phyloP scores from a whole-genome alignment of 1,140 invertebrate species.

The Mycetomoellerius zeteki region DNA sequence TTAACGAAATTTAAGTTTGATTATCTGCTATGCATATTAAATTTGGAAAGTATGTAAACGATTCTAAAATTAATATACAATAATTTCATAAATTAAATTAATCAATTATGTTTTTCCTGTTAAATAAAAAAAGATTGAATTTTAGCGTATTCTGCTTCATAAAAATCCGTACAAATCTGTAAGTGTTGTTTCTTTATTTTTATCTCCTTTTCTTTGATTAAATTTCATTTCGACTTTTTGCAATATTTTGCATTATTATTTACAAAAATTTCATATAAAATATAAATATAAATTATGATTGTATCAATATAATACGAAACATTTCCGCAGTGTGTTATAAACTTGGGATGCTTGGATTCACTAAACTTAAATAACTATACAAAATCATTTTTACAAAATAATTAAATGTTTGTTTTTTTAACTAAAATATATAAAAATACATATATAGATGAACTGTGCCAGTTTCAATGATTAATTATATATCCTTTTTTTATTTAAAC shows the following conservation, averaged over 20 bases:
- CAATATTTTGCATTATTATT: neutral
- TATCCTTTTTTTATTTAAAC: neutral
- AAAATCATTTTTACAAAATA: neutral
- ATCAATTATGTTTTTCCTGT: neutral
- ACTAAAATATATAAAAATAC: neutral
- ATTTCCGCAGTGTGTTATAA: neutral
- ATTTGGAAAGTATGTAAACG: slow-evolving; percentile 4
- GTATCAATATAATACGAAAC: too few species aligned
- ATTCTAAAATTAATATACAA: neutral
- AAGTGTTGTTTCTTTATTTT: neutral
- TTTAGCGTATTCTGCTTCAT: neutral
- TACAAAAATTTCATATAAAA: neutral
- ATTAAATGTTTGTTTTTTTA: neutral
- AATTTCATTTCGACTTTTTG: neutral
- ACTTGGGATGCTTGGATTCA: neutral
- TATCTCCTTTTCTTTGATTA: neutral
- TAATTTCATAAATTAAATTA: neutral
- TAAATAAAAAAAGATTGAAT: neutral
- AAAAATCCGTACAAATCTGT: neutral
- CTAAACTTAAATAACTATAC: neutral
- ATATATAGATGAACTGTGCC: neutral
- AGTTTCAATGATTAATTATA: neutral
- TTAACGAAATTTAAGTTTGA: neutral
- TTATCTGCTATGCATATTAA: neutral
- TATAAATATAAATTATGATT: neutral